These are phyloP conservation scores for Thysanoteuthis rhombus DNA, from an alignment of 2,888 invertebrate species.

Conservation along the genomic window DNA sequence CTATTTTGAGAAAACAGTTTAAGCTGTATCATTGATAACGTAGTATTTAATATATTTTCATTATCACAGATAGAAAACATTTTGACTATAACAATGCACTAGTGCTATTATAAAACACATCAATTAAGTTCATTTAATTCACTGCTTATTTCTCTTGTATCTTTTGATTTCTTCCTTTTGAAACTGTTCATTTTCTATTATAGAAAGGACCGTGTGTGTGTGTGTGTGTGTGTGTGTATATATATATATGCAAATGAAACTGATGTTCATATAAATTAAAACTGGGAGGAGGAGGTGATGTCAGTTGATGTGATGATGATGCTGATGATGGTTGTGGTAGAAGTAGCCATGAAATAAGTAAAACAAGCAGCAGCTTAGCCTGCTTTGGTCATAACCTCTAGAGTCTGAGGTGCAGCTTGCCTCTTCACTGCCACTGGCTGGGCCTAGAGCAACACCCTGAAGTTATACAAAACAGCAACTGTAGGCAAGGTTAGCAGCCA, in stretches of 20 bases:
- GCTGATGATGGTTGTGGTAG: neutral
- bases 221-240: too few species aligned
- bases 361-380: slow-evolving; percentile 23
- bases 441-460: slow-evolving; percentile 55
- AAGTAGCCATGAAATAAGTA: slow-evolving; percentile 1
- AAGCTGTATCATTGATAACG: too few species aligned
- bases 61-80: neutral
- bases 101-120: neutral
- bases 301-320: neutral
- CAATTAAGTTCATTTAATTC: neutral
- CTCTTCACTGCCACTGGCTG: slow-evolving; percentile 36
- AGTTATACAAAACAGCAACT: slow-evolving; percentile 36
- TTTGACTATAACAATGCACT: neutral
- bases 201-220: neutral
- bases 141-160: neutral
- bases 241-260: neutral
- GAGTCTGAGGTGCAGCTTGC: slow-evolving; percentile 34
- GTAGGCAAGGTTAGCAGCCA: slow-evolving; percentile 21
- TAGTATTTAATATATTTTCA: neutral
- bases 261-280: neutral
- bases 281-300: neutral
- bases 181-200: neutral
- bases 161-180: neutral
- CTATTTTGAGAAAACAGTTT: too few species aligned
- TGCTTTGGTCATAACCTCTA: slow-evolving; percentile 42